A percentile compares a stretch with the other conserved stretches of the same genome.
phyloP scores from a whole-genome alignment of 2,113 vertebrate genomes.

The Coryphaenoides rupestris region DNA sequence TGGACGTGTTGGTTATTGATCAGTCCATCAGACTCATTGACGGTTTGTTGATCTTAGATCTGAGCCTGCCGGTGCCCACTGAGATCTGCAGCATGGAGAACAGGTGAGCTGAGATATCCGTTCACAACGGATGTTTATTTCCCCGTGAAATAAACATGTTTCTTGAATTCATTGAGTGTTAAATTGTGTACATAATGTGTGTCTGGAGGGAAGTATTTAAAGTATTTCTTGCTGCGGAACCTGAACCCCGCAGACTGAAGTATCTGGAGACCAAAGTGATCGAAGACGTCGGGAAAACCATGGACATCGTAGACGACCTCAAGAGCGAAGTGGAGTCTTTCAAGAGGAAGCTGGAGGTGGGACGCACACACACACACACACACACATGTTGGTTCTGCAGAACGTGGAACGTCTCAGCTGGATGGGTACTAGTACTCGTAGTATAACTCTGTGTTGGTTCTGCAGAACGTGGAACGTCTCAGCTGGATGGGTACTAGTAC shows the following conservation, averaged over 20 bases:
- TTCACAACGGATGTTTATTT: too few relatives aligned
- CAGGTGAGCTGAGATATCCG: conserved; percentile 28
- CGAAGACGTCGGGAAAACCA: conserved; percentile 35
- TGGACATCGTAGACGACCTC: conserved; percentile 48
- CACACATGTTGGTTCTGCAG: too few relatives aligned
- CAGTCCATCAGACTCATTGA: too few relatives aligned
- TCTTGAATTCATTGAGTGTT: too few relatives aligned
- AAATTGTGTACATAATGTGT: not conserved
- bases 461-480: conserved; percentile 58
- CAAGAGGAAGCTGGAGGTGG: conserved; percentile 63
- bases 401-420: too few relatives aligned
- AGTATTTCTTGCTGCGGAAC: not conserved
- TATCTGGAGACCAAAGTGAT: conserved; percentile 54
- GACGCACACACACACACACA: not conserved
- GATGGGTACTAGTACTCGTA: too few relatives aligned
- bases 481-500: too few relatives aligned
- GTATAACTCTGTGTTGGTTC: not conserved
- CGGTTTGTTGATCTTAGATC: not conserved
- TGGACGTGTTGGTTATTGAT: too few relatives aligned
- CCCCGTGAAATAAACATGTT: too few relatives aligned
- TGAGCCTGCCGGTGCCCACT: conserved; percentile 21
- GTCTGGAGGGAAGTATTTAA: too few relatives aligned
- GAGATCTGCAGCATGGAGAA: conserved; percentile 47
- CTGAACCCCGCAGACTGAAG: conserved; percentile 35
- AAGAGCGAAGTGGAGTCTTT: conserved; percentile 61